Evolutionary conservation across 37 sponge, comb jelly and placozoan species (phyloP).

Genomic region (Halisarca cf. caerulea): DNA sequence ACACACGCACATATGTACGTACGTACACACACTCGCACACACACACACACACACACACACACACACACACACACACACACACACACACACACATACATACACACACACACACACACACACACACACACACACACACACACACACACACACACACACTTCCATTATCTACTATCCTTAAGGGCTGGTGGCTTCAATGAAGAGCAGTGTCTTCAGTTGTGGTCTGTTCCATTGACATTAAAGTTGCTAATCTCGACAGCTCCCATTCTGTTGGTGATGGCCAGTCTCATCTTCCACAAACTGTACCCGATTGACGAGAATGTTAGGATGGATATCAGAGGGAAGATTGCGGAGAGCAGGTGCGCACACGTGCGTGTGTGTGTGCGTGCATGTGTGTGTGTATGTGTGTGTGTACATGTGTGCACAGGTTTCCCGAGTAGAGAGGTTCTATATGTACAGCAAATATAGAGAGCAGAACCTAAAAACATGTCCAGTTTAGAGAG

Average conservation of each 20-base stretch:
- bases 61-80: constrained; percentile 26
- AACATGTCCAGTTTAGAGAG: too few relatives aligned
- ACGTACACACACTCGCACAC: too few relatives aligned
- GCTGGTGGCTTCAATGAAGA: constrained; percentile 70
- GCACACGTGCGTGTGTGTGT: neutral
- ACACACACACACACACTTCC: too few relatives aligned
- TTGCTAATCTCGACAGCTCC: constrained; percentile 68
- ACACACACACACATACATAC: too few relatives aligned
- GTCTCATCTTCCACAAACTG: constrained; percentile 54
- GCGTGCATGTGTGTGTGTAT: constrained; percentile 42
- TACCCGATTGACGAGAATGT: constrained; percentile 76
- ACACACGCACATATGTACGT: too few relatives aligned
- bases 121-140: too few relatives aligned
- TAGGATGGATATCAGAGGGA: too few relatives aligned
- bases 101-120: too few relatives aligned
- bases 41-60: constrained; percentile 14
- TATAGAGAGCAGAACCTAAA: too few relatives aligned
- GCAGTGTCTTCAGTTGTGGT: constrained; percentile 64
- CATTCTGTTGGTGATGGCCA: constrained; percentile 54
- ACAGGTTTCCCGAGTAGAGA: neutral
- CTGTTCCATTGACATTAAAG: constrained; percentile 59
- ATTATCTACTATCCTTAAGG: too few relatives aligned
- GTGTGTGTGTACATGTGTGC: constrained; percentile 42
- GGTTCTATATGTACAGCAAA: neutral
- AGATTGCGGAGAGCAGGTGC: neutral